Conservation (phyloP, 1,140 invertebrate species). For the Dolichoris vasculosae region DNA sequence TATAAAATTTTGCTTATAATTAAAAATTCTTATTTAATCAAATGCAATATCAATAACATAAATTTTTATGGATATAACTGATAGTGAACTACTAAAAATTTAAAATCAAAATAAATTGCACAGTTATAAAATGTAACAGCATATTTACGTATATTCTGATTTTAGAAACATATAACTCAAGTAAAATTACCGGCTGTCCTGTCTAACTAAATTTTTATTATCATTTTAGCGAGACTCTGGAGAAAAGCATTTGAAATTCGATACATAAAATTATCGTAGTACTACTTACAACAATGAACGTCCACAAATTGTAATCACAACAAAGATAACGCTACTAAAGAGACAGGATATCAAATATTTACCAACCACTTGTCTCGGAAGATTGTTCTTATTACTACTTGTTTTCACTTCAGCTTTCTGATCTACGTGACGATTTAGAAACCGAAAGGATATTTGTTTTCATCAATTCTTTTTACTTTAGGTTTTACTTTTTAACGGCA, state of each 20-base stretch:
- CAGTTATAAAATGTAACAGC: not conserved
- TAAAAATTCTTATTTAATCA: no score
- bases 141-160: not conserved
- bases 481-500: not conserved
- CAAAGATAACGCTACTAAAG: constrained; percentile 19
- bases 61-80: no score
- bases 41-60: no score
- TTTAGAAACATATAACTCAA: not conserved
- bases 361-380: constrained; percentile 60
- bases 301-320: constrained; percentile 60
- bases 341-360: constrained; percentile 66
- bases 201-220: constrained; percentile 13
- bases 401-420: not conserved
- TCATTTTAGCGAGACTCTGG: not conserved
- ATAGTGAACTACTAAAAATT: not conserved
- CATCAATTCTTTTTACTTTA: not conserved
- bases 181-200: not conserved
- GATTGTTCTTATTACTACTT: constrained; percentile 16
- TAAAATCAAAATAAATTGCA: not conserved
- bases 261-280: not conserved
- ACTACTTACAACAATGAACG: not conserved
- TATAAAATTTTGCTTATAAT: no score
- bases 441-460: not conserved
- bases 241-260: constrained; percentile 1
- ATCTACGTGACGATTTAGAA: not conserved